phyloP scores from a whole-genome alignment of 2,797 vertebrate species.

The Trachurus trachurus region DNA sequence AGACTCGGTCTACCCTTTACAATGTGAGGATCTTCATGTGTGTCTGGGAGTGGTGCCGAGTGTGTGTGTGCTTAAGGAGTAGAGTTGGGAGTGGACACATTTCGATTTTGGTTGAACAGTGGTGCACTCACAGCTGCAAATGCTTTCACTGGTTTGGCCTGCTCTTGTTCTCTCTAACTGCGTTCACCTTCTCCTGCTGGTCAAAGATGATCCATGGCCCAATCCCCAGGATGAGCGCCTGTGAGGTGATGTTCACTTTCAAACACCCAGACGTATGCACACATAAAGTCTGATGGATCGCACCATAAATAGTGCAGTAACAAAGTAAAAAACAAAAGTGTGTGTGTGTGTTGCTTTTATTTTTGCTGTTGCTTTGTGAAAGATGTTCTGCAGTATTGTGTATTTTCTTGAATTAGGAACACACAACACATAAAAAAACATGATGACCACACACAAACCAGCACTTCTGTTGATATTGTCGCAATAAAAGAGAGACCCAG shows the following conservation, averaged over 20 bases:
- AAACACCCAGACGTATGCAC: slow-evolving; percentile 1
- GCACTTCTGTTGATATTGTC: neutral
- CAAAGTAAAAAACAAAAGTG: neutral
- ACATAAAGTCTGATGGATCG: slow-evolving; percentile 6
- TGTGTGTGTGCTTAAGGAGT: neutral
- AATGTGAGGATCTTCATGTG: slow-evolving; percentile 9
- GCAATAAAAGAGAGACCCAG: neutral
- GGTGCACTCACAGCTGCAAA: neutral
- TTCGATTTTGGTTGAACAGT: neutral
- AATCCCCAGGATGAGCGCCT: slow-evolving; percentile 21
- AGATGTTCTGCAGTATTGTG: neutral
- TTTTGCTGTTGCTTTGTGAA: neutral
- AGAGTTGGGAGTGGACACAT: neutral
- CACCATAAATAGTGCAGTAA: neutral
- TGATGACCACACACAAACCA: neutral
- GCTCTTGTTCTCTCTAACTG: slow-evolving; percentile 24
- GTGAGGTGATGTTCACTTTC: slow-evolving; percentile 11
- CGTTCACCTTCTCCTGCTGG: slow-evolving; percentile 45
- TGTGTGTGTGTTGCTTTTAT: neutral
- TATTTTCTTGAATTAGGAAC: neutral
- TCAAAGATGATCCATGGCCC: slow-evolving; percentile 44
- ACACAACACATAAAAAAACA: no score
- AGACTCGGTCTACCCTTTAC: slow-evolving; percentile 13
- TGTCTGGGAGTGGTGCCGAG: neutral
- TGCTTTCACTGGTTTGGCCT: neutral